Base-by-base conservation (phyloP, 1,140 invertebrate genomes). In the Scaptomyza pallida region DNA sequence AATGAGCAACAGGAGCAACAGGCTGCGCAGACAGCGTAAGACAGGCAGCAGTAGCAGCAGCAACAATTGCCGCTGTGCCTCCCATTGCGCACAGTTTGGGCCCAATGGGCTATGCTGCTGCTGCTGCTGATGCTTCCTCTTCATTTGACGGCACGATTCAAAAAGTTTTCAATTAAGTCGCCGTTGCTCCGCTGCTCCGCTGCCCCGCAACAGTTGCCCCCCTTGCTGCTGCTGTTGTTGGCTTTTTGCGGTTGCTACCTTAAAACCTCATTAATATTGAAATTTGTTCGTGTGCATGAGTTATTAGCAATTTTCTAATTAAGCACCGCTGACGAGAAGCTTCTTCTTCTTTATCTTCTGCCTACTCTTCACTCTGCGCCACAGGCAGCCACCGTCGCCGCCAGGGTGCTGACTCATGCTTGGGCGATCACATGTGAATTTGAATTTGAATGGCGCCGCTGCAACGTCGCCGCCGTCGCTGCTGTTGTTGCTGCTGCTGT, bases 281-380 rank as follows among this genome's bases (percentile, higher is more conserved):
- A 88, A 89, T 88, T 88, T 88, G 82, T 89, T 88, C 82, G 83
- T 88, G 82, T 88, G 83, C 82, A 89, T 89, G 83, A 88, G 82
- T 89, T 88, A 88, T 88, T 88, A 89, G 82, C 82, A 89, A 88
- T 89, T 88, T 88, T 88, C 82, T 88, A 88, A 88, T 88, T 88
- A 88, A 89, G 83, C 67, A 63, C 67, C 70, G 72, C 77, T 68
- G 75, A 78, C 79, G 67, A 80, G 41, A 30, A 48, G 60, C 55
- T 50, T 2, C 23, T 26, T 47, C n/a, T 6, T 16, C 48, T 5
- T 12, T 12, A n/a, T 16, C 15, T 0, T 9, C 5, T 60, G 37
- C 40, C 26, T 12, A n/a, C 41, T 19, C 41, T 9, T 19, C 9
- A 50, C 8, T 16, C 8, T 13, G 2, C 3, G 1, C 30, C 4